Percentiles rank a stretch among this genome's conserved stretches.
Evolutionary conservation across 2,797 vertebrate genomes (phyloP).

Genomic region (Rhinella marina): DNA sequence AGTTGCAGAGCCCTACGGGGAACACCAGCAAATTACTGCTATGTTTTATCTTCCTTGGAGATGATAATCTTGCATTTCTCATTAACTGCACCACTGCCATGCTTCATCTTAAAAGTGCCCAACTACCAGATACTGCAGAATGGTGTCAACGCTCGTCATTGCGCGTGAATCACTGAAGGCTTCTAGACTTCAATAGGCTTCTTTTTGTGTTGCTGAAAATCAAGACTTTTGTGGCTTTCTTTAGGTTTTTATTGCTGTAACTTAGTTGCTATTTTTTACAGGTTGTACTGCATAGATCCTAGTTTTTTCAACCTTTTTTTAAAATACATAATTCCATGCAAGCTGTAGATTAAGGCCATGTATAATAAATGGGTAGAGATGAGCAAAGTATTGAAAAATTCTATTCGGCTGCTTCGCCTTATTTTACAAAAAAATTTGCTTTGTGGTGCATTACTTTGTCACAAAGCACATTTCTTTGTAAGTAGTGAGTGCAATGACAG

Average conservation of each 20-base stretch:
- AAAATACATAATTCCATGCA: background rate
- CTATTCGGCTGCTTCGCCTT: too few species aligned
- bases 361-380: too few species aligned
- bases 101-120: conserved; percentile 43
- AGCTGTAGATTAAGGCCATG: background rate
- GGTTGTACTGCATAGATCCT: background rate
- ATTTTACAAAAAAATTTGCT: too few species aligned
- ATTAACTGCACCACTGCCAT: conserved; percentile 58
- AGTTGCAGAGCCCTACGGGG: conserved; percentile 44
- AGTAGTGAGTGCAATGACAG: too few species aligned
- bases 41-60: conserved; percentile 58
- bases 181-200: background rate
- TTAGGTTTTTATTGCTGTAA: background rate
- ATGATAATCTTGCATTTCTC: conserved; percentile 58
- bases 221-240: background rate
- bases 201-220: background rate
- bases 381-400: too few species aligned
- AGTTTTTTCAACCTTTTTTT: background rate
- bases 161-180: conserved; percentile 4
- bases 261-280: background rate
- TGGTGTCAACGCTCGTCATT: conserved; percentile 4
- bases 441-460: too few species aligned
- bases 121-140: conserved; percentile 27
- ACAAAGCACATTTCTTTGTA: too few species aligned
- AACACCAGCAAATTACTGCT: conserved; percentile 58